Percentiles rank a stretch among this genome's conserved stretches.
Conservation (phyloP, 2,888 invertebrate species). For the Stenolophus ochropezus region DNA sequence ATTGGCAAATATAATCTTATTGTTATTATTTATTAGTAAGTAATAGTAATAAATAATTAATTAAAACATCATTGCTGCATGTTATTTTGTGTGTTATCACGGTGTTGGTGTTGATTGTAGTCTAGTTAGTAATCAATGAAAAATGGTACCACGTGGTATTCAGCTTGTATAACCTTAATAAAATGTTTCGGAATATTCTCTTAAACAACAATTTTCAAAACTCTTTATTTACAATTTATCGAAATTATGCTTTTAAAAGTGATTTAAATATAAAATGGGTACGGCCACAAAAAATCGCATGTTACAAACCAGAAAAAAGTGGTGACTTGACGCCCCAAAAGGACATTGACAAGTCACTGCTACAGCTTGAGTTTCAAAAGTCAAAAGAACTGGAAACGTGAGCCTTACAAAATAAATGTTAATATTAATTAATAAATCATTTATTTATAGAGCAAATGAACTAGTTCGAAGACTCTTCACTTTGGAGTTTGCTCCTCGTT, state of each 20-base stretch:
- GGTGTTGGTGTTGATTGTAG: too few species aligned
- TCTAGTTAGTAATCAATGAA: too few species aligned
- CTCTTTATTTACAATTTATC: background rate
- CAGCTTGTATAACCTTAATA: too few species aligned
- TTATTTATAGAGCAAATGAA: slow-evolving; percentile 79
- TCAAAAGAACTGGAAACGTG: slow-evolving; percentile 84
- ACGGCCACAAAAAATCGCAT: slow-evolving; percentile 81
- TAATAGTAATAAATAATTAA: too few species aligned
- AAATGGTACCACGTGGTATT: too few species aligned
- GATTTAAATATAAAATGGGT: slow-evolving; percentile 87
- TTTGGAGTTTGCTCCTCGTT: slow-evolving; percentile 79
- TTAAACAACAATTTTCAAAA: background rate
- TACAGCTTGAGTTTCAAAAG: slow-evolving; percentile 75
- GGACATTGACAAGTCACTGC: slow-evolving; percentile 74
- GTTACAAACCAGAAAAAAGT: slow-evolving; percentile 80
- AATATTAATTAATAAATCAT: background rate
- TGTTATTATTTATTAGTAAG: too few species aligned
- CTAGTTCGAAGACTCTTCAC: slow-evolving; percentile 83
- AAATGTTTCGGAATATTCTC: background rate
- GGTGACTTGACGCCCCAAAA: slow-evolving; percentile 81
- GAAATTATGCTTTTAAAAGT: slow-evolving; percentile 78
- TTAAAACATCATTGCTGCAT: too few species aligned
- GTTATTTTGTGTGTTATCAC: too few species aligned
- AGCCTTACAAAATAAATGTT: slow-evolving; percentile 65
- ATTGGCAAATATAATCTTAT: too few species aligned